Base-by-base conservation (phyloP, 2,113 vertebrate species). In the Progne subis region DNA sequence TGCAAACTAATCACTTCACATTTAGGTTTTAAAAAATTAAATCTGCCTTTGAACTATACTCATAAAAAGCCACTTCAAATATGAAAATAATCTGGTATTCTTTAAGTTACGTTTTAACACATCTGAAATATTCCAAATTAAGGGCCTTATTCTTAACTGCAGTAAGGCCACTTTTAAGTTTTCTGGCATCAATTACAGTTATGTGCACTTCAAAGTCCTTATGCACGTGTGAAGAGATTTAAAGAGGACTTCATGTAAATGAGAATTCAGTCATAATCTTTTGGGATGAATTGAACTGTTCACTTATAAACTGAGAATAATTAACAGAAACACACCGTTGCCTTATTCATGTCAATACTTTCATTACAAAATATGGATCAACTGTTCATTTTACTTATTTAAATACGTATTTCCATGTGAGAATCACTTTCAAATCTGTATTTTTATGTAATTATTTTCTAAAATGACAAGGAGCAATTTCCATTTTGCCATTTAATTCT, bases 281-380 rank as follows among this genome's bases (percentile, higher is more conserved):
- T 72, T 65, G 32, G 63, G 46, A 55, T 70, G 0, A 80, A 92
- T 57, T 76, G 57, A 92, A 88, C 14, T 20, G 71, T 60, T 88
- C 46, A 82, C 72, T 93, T 92, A 80, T 69, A 90, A 91, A 76
- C 12, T n/a, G 37, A 5, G 5, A 79, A 82, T 76, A 87, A 82
- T 86, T 87, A 85, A 82, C 17, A 79, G 67, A 82, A 89, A 31
- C 25, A 49, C 25, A 96, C 67, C 71, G 94, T 94, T 80, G 12
- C 7, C 18, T 29, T 47, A 25, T 78, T 83, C 39, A 44, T 32
- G 34, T 52, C 37, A 47, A 8, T 39, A 12, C 9, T 75, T 91
- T 92, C 5, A 57, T 81, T 86, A 18, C 64, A 61, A 92, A 65
- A 63, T 50, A 41, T 9, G 12, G 43, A 71, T 43, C n/a, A 70